A percentile compares a stretch with the other conserved stretches of the same genome.
phyloP scores from a whole-genome alignment of 2,888 invertebrate species.

The Pachycephus smyrnensis region DNA sequence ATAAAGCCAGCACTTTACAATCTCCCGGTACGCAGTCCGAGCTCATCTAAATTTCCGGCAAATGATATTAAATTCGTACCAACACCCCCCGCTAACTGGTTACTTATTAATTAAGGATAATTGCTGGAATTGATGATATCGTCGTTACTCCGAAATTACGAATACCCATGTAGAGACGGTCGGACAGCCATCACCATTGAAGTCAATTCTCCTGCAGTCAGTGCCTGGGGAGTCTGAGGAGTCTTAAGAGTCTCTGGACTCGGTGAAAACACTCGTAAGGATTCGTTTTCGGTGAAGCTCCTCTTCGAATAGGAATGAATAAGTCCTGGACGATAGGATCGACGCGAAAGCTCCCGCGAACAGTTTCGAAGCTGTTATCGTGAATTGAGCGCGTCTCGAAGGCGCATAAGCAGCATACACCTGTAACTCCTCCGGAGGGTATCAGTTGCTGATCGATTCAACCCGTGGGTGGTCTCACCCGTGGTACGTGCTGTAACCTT shows the following conservation, averaged over 20 bases:
- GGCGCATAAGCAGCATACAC: constrained; percentile 50
- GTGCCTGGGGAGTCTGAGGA: neutral
- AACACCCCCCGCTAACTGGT: constrained; percentile 49
- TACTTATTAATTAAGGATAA: constrained; percentile 62
- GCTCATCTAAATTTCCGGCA: constrained; percentile 57
- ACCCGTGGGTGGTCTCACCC: constrained; percentile 60
- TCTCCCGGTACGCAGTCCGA: constrained; percentile 36
- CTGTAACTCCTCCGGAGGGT: constrained; percentile 55
- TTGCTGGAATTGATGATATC: constrained; percentile 61
- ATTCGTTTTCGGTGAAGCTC: constrained; percentile 39
- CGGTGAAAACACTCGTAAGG: constrained; percentile 12
- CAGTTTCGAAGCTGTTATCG: constrained; percentile 50
- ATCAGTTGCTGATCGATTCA: constrained; percentile 64
- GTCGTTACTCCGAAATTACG: constrained; percentile 17
- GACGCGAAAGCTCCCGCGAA: constrained; percentile 52
- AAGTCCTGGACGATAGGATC: constrained; percentile 54
- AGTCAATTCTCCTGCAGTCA: neutral
- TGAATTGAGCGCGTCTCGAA: constrained; percentile 44
- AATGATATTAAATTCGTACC: constrained; percentile 49
- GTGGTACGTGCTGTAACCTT: constrained; percentile 55
- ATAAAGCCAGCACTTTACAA: constrained; percentile 58
- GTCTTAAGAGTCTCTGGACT: neutral
- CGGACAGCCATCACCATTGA: neutral
- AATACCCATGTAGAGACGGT: neutral
- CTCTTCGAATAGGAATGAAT: constrained; percentile 35